Evolutionary conservation across 2,797 vertebrate genomes (phyloP).

Genomic region (Peromyscus attwateri): DNA sequence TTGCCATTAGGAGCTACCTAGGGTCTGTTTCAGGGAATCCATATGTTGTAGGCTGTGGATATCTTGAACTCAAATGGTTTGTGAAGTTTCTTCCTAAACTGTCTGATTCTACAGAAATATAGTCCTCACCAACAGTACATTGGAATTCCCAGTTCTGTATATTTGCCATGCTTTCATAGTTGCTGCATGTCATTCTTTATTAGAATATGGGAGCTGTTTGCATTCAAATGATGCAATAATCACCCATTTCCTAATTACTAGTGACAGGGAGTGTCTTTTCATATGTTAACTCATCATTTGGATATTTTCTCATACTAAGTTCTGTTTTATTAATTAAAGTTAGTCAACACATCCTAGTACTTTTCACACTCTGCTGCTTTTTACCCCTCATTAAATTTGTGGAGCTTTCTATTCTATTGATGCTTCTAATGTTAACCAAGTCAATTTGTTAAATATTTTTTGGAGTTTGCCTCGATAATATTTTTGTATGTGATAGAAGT

Average conservation of each 20-base stretch:
- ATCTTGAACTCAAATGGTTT: background rate
- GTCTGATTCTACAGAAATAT: background rate
- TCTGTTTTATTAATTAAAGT: slow-evolving; percentile 9
- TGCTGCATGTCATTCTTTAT: background rate
- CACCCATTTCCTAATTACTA: background rate
- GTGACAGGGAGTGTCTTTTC: background rate
- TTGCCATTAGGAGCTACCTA: background rate
- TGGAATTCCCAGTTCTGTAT: background rate
- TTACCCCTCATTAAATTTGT: background rate
- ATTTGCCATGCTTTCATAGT: background rate
- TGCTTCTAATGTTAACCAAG: slow-evolving; percentile 6
- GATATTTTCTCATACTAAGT: slow-evolving; percentile 9
- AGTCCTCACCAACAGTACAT: background rate
- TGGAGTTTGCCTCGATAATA: background rate
- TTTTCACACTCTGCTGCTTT: background rate
- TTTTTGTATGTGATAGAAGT: background rate
- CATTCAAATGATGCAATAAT: background rate
- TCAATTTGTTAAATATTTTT: background rate
- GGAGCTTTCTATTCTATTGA: background rate
- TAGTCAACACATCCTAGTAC: background rate
- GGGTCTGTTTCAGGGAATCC: background rate
- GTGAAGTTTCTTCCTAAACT: background rate
- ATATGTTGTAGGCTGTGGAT: background rate
- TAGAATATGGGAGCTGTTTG: background rate
- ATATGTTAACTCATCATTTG: background rate